Conservation (phyloP, 2,797 vertebrate genomes). For the Enteromius viviparus region DNA sequence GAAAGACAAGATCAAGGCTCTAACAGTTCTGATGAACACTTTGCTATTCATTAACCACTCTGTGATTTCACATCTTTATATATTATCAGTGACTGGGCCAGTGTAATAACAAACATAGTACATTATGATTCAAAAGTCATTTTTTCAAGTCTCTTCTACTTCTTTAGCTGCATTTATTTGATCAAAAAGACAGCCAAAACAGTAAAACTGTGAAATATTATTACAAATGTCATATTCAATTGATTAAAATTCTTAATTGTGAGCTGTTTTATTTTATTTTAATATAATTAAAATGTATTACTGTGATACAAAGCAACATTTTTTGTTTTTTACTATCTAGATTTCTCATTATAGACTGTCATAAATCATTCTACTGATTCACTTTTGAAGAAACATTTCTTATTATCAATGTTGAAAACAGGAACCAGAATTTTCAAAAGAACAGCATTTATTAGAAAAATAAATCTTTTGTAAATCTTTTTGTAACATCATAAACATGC, state of each 20-base stretch:
- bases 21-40: background rate
- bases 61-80: background rate
- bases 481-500: too few species aligned
- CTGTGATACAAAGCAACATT: background rate
- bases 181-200: background rate
- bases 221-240: background rate
- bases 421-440: background rate
- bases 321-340: too few species aligned
- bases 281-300: background rate
- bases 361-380: background rate
- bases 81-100: background rate
- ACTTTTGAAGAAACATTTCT: background rate
- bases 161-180: background rate
- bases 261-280: background rate
- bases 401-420: background rate
- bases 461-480: too few species aligned
- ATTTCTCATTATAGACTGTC: background rate
- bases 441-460: background rate
- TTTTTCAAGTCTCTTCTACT: background rate
- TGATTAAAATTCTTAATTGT: background rate
- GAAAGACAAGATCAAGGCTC: background rate
- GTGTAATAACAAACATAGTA: background rate
- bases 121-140: background rate
- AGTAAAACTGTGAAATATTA: background rate
- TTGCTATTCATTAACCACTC: background rate